These are phyloP conservation scores for Amazona ochrocephala DNA, from an alignment of 2,797 vertebrate genomes.

Conservation along the genomic window DNA sequence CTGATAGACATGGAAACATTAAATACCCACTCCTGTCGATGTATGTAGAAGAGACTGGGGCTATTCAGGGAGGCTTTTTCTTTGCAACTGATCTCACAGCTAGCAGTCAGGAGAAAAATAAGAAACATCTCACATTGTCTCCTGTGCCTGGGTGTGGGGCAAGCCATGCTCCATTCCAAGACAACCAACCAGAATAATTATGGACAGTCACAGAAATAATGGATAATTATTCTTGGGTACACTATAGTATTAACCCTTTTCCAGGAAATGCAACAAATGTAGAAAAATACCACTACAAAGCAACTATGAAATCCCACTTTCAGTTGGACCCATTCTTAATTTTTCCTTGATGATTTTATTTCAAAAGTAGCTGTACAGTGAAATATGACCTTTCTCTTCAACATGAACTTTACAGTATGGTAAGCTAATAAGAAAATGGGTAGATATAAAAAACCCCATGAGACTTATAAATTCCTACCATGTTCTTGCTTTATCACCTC, in stretches of 20 bases:
- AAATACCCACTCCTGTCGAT: not conserved
- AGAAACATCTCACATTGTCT: not conserved
- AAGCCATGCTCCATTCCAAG: not conserved
- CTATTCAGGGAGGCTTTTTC: not conserved
- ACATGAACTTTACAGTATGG: not conserved
- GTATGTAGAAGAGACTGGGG: not conserved
- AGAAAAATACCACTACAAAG: not conserved
- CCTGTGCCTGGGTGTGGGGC: not conserved
- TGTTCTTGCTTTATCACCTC: not conserved
- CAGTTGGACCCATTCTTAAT: not conserved
- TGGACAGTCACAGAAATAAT: not conserved
- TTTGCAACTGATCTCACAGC: not conserved
- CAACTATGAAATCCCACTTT: not conserved
- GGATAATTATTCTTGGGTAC: not conserved
- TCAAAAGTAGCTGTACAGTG: not conserved
- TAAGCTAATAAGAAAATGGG: not conserved
- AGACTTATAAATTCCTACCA: not conserved
- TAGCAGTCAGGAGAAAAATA: not conserved
- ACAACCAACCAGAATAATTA: not conserved
- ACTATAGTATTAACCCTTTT: not conserved
- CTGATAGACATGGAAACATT: not conserved
- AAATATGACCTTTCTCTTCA: not conserved
- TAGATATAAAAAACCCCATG: accelerated
- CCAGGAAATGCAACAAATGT: not conserved
- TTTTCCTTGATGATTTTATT: not conserved